Percentiles rank a stretch among this genome's conserved stretches.
These are phyloP conservation scores for Pogona vitticeps DNA, from an alignment of 2,113 vertebrate species.

Conservation along the genomic window DNA sequence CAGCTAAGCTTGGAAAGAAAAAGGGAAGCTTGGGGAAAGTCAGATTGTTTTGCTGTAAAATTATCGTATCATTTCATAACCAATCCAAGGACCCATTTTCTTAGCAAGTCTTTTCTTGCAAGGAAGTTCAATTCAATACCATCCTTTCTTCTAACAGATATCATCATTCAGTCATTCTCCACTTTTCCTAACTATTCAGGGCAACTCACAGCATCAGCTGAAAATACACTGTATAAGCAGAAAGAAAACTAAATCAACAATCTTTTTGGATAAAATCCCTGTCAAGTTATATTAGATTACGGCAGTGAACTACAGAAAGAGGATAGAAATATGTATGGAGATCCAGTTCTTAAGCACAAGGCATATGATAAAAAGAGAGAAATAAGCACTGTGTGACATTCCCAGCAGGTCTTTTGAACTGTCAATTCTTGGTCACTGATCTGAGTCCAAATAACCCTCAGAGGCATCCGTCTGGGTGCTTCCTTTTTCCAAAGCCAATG, in stretches of 20 bases:
- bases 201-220: not conserved
- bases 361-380: not conserved
- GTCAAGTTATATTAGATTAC: not conserved
- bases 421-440: constrained; percentile 15
- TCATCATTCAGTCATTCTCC: not conserved
- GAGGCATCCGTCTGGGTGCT: not conserved
- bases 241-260: not conserved
- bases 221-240: not conserved
- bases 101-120: not conserved
- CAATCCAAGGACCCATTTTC: not conserved
- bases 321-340: not conserved
- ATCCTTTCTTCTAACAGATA: not conserved
- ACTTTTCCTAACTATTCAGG: not conserved
- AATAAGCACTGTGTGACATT: not conserved
- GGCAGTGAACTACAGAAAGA: not conserved
- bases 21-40: too few species aligned
- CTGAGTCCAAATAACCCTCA: not conserved
- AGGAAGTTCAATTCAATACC: not conserved
- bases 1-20: too few species aligned
- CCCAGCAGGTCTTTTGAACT: not conserved
- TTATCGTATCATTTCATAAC: not conserved
- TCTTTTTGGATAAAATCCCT: not conserved
- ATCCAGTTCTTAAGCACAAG: not conserved
- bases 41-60: not conserved
- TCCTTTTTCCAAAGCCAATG: constrained; percentile 22